Conservation (phyloP, 2,888 invertebrate species). For the Eutolmus rufibarbis region DNA sequence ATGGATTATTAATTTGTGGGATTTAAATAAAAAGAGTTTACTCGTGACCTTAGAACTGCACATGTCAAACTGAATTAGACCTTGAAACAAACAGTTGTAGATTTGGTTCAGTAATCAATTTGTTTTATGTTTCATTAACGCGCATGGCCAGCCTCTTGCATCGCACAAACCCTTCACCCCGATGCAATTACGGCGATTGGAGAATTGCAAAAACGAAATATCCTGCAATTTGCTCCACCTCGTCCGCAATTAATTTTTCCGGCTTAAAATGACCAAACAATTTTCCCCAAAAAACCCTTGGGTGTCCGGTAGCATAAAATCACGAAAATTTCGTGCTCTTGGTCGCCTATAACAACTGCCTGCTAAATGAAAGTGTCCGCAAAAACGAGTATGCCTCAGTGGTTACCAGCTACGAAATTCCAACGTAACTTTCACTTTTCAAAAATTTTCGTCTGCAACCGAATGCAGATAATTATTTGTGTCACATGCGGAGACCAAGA, state of each 20-base stretch:
- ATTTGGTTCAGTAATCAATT: background rate
- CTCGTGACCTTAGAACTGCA: background rate
- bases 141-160: background rate
- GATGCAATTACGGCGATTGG: background rate
- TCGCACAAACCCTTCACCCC: background rate
- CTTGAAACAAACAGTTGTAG: background rate
- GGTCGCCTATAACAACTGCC: background rate
- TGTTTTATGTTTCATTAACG: background rate
- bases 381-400: background rate
- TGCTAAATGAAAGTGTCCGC: conserved; percentile 7
- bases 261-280: background rate
- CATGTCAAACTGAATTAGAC: background rate
- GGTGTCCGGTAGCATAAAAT: background rate
- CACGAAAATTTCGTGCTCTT: background rate
- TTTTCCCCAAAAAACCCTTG: background rate
- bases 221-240: background rate
- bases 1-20: background rate
- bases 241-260: background rate
- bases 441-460: background rate
- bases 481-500: background rate
- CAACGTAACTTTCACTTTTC: background rate
- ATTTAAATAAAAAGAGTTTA: background rate
- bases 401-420: background rate
- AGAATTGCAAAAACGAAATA: background rate
- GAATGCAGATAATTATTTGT: background rate